Evolutionary conservation across 2,113 vertebrate genomes (phyloP).

Genomic region (Dicentrarchus labrax): DNA sequence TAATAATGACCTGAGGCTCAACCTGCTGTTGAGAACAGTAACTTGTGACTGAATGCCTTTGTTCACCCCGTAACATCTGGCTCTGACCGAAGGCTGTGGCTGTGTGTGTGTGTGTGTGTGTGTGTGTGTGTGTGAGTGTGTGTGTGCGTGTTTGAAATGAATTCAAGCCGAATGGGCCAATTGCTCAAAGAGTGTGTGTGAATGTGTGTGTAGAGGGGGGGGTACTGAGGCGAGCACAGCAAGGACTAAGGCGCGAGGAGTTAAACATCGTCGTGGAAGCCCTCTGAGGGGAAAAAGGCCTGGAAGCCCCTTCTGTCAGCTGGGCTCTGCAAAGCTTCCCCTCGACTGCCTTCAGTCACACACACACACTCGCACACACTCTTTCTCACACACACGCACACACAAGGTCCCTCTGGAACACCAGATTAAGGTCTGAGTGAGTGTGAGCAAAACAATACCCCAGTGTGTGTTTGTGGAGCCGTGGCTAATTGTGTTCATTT

Average conservation of each 20-base stretch:
- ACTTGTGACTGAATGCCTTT: slow-evolving; percentile 82
- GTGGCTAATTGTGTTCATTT: slow-evolving; percentile 84
- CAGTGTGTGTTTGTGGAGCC: slow-evolving; percentile 80
- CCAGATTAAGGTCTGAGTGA: slow-evolving; percentile 80
- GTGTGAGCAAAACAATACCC: slow-evolving; percentile 83
- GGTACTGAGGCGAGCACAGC: slow-evolving; percentile 60
- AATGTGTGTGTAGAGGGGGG: slow-evolving; percentile 45
- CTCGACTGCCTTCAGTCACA: slow-evolving; percentile 69
- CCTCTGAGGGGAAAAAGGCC: slow-evolving; percentile 78
- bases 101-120: slow-evolving; percentile 40
- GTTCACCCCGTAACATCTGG: slow-evolving; percentile 82
- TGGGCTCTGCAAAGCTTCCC: slow-evolving; percentile 76
- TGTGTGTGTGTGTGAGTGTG: slow-evolving; percentile 55
- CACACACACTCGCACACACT: slow-evolving; percentile 45
- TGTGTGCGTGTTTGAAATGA: slow-evolving; percentile 62
- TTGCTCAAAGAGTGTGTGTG: slow-evolving; percentile 64
- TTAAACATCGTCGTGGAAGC: slow-evolving; percentile 81
- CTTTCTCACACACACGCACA: slow-evolving; percentile 18
- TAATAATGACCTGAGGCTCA: slow-evolving; percentile 81
- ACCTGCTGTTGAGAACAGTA: slow-evolving; percentile 82
- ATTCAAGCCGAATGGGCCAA: slow-evolving; percentile 65
- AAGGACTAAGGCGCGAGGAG: slow-evolving; percentile 80
- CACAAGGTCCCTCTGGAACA: slow-evolving; percentile 72
- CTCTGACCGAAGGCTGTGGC: slow-evolving; percentile 77
- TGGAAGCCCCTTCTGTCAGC: slow-evolving; percentile 85